A percentile compares a stretch with the other conserved stretches of the same genome.
Evolutionary conservation across 2,888 invertebrate genomes (phyloP).

Genomic region (Drosophila pseudotalamancana): DNA sequence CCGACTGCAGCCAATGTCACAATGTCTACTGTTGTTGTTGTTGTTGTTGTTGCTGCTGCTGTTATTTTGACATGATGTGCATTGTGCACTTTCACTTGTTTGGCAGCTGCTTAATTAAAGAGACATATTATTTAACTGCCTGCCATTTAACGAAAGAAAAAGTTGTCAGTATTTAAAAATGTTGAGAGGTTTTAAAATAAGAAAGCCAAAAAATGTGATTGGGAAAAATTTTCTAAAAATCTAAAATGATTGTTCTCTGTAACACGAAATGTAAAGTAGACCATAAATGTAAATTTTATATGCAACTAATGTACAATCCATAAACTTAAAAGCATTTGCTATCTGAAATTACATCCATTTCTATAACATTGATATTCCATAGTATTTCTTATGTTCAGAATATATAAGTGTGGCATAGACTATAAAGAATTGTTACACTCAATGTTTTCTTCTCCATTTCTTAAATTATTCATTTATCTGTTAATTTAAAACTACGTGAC

Average conservation of each 20-base stretch:
- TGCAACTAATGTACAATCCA: too few species aligned
- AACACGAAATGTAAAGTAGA: too few species aligned
- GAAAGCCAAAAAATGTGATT: neutral
- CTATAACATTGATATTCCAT: too few species aligned
- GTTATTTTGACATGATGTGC: slow-evolving; percentile 32
- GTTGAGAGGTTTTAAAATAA: neutral
- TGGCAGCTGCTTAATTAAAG: slow-evolving; percentile 56
- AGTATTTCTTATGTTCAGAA: too few species aligned
- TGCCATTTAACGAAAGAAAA: slow-evolving; percentile 44
- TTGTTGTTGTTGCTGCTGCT: neutral
- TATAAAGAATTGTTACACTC: neutral
- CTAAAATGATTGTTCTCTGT: too few species aligned
- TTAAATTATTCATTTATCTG: too few species aligned
- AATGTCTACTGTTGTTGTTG: slow-evolving; percentile 2
- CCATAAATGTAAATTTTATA: too few species aligned
- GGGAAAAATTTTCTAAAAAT: too few species aligned
- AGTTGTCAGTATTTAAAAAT: slow-evolving; percentile 23
- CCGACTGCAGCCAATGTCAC: slow-evolving; percentile 23
- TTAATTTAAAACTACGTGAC: neutral
- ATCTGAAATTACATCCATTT: too few species aligned
- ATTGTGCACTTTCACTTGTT: slow-evolving; percentile 61
- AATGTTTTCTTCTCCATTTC: neutral
- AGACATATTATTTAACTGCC: slow-evolving; percentile 69
- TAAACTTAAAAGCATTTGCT: too few species aligned
- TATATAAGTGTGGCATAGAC: too few species aligned